These are phyloP conservation scores for Sebastes oblongus DNA, from an alignment of 2,797 vertebrate species.

Conservation along the genomic window DNA sequence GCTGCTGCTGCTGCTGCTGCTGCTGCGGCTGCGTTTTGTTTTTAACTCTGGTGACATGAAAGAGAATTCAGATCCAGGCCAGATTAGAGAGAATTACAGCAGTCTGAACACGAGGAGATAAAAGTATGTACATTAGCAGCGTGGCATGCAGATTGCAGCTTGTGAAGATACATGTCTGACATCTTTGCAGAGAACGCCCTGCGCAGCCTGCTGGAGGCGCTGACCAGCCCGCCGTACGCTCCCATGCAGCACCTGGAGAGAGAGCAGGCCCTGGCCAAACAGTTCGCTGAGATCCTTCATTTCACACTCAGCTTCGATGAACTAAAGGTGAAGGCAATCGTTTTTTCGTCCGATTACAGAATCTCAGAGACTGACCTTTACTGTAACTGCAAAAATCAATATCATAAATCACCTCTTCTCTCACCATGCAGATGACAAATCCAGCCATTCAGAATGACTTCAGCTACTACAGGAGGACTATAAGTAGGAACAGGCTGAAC, in stretches of 20 bases:
- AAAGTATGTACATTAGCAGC: background rate
- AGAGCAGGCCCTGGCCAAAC: conserved; percentile 92
- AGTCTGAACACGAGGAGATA: background rate
- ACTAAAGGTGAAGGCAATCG: conserved; percentile 83
- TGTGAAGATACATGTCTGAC: background rate
- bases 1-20: background rate
- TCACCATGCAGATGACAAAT: conserved; percentile 87
- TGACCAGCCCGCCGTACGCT: conserved; percentile 90
- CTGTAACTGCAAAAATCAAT: background rate
- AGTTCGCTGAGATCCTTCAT: conserved; percentile 93
- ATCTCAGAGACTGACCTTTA: conserved; percentile 9
- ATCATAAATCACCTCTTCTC: background rate
- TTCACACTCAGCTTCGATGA: conserved; percentile 94
- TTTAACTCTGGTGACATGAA: background rate
- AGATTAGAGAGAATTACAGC: conserved; percentile 19
- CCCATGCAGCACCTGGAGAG: conserved; percentile 93
- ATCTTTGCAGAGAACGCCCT: conserved; percentile 86
- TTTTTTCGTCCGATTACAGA: background rate
- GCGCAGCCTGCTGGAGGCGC: conserved; percentile 90
- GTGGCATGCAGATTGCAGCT: background rate
- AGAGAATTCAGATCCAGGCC: background rate
- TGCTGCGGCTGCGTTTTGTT: background rate
- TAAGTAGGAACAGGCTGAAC: conserved; percentile 91
- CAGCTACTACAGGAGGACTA: conserved; percentile 93
- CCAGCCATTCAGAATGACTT: conserved; percentile 95